Conservation (phyloP, 2,113 vertebrate genomes). For the Megaceryle maxima region DNA sequence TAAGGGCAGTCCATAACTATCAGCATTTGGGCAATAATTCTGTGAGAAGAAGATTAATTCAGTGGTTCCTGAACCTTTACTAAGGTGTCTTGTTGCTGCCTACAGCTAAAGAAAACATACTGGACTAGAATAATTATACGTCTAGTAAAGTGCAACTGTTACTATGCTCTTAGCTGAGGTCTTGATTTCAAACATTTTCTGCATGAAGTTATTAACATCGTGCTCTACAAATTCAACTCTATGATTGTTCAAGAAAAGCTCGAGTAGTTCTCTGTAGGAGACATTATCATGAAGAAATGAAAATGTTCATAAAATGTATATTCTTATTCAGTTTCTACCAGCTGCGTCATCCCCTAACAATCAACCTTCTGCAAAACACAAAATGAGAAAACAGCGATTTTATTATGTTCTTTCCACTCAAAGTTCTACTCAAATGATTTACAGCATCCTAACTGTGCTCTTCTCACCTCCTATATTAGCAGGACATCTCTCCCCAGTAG, state of each 20-base stretch:
- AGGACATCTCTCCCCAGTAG: not conserved
- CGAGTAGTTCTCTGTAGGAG: not conserved
- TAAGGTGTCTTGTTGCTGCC: not conserved
- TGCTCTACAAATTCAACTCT: not conserved
- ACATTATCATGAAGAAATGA: not conserved
- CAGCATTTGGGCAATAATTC: not conserved
- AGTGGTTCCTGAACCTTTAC: not conserved
- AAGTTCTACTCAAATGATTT: not conserved
- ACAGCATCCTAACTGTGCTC: not conserved
- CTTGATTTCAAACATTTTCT: not conserved
- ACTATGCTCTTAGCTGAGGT: not conserved
- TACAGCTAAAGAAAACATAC: not conserved
- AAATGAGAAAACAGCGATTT: too few relatives aligned
- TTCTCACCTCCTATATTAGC: not conserved
- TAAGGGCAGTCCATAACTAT: not conserved
- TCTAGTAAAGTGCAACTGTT: not conserved
- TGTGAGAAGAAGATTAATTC: not conserved
- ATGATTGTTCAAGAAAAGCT: not conserved
- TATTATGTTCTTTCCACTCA: not conserved
- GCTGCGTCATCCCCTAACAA: not conserved
- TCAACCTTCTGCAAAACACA: not conserved
- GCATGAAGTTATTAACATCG: not conserved
- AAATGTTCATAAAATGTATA: not conserved
- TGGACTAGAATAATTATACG: not conserved
- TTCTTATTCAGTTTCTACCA: not conserved